phyloP scores from a whole-genome alignment of 2,888 invertebrate species.

The Chrysolina oricalcia region DNA sequence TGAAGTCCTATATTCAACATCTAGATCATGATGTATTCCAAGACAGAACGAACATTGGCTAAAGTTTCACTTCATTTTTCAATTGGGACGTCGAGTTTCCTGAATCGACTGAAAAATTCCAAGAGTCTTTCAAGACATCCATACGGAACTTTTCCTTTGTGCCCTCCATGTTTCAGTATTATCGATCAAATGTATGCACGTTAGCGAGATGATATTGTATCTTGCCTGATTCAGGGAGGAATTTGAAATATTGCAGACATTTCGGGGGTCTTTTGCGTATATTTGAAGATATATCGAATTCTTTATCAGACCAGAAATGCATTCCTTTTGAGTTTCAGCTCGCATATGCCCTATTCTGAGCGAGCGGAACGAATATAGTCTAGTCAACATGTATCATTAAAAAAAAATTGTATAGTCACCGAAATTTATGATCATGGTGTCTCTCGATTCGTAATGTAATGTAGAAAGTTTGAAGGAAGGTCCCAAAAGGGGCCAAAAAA shows the following conservation, averaged over 20 bases:
- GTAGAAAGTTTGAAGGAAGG: no score
- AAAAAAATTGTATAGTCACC: no score
- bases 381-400: no score
- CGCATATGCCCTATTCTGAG: background rate
- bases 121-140: background rate
- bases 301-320: constrained; percentile 55
- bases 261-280: constrained; percentile 57
- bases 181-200: constrained; percentile 59
- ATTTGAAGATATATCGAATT: constrained; percentile 62
- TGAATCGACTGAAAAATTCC: no score
- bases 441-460: no score
- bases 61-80: no score
- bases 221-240: constrained; percentile 51
- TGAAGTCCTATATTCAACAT: no score
- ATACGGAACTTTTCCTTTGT: background rate
- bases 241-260: constrained; percentile 64
- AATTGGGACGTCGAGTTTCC: background rate
- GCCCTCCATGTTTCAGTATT: constrained; percentile 48
- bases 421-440: no score
- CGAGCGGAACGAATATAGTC: background rate
- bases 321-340: constrained; percentile 46
- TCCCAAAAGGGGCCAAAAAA: no score
- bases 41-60: no score
- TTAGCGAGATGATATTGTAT: constrained; percentile 60
- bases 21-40: no score